Percentiles rank a stretch among this genome's conserved stretches.
phyloP scores from a whole-genome alignment of 92 coral and sea anemone genomes.

The Pocillopora meandrina region DNA sequence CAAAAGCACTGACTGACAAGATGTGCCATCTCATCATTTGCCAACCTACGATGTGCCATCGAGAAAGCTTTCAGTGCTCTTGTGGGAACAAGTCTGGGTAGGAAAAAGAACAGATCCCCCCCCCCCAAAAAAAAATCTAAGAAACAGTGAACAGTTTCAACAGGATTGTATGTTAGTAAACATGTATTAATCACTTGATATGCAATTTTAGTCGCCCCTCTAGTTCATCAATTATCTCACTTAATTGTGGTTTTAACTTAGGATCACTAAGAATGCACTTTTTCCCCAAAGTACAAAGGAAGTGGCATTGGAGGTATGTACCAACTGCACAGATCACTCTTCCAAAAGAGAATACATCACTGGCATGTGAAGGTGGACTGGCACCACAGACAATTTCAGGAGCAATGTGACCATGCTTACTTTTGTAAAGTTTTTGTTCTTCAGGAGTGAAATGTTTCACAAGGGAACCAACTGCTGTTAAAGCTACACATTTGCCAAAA shows the following conservation, averaged over 20 bases:
- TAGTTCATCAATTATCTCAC: too few species aligned
- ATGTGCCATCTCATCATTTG: too few species aligned
- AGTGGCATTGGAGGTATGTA: background rate
- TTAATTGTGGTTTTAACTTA: too few species aligned
- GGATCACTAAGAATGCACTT: background rate
- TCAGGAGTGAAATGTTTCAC: background rate
- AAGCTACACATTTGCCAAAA: background rate
- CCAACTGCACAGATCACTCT: background rate
- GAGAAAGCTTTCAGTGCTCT: too few species aligned
- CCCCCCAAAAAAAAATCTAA: too few species aligned
- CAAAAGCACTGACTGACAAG: background rate
- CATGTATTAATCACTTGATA: too few species aligned
- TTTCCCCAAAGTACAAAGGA: background rate
- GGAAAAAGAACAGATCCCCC: too few species aligned
- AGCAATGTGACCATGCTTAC: background rate
- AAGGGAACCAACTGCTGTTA: background rate
- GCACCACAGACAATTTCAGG: slow-evolving; percentile 1
- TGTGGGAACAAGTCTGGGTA: too few species aligned
- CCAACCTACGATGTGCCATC: too few species aligned
- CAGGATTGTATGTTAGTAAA: too few species aligned
- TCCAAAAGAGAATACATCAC: background rate
- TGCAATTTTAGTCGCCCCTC: too few species aligned
- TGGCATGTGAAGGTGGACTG: slow-evolving; percentile 24
- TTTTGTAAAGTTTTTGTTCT: background rate
- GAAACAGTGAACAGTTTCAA: background rate